Percentiles rank a stretch among this genome's conserved stretches.
Evolutionary conservation across 2,113 vertebrate species (phyloP).

Genomic region (Plectropomus leopardus): DNA sequence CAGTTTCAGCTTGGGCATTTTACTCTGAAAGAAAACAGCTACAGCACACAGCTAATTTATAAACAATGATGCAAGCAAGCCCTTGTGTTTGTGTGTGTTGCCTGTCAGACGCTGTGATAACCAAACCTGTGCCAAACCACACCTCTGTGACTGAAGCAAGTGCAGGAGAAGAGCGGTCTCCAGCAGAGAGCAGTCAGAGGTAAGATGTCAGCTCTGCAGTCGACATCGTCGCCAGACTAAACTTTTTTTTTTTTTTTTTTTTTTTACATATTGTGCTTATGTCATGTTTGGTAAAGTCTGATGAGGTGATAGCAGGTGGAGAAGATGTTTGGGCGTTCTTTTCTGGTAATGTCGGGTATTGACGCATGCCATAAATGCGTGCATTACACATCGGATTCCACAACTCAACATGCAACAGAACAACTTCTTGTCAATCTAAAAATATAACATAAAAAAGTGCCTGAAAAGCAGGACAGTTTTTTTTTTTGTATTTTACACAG

Average conservation of each 20-base stretch:
- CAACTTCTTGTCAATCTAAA: too few relatives aligned
- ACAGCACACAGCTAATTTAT: too few relatives aligned
- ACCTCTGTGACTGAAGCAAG: constrained; percentile 5
- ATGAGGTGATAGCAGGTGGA: neutral
- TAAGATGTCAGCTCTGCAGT: constrained; percentile 38
- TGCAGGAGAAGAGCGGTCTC: constrained; percentile 9
- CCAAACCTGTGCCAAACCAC: constrained; percentile 30
- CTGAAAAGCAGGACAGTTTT: neutral
- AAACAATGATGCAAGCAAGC: neutral
- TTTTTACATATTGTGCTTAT: neutral
- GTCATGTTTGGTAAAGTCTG: neutral
- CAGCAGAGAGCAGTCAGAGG: constrained; percentile 71
- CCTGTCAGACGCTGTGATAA: constrained; percentile 76
- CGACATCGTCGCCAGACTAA: neutral
- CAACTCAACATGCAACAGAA: neutral
- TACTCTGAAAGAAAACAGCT: too few relatives aligned
- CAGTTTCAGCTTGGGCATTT: neutral
- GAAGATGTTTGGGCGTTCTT: constrained; percentile 13
- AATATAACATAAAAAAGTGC: neutral
- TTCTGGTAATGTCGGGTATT: neutral
- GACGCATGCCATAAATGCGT: neutral
- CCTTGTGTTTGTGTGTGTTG: constrained; percentile 1
- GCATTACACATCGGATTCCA: neutral
- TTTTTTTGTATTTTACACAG: neutral
- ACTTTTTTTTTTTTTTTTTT: too few relatives aligned